Evolutionary conservation across 2,797 vertebrate species (phyloP).

Genomic region (Pitangus sulphuratus): DNA sequence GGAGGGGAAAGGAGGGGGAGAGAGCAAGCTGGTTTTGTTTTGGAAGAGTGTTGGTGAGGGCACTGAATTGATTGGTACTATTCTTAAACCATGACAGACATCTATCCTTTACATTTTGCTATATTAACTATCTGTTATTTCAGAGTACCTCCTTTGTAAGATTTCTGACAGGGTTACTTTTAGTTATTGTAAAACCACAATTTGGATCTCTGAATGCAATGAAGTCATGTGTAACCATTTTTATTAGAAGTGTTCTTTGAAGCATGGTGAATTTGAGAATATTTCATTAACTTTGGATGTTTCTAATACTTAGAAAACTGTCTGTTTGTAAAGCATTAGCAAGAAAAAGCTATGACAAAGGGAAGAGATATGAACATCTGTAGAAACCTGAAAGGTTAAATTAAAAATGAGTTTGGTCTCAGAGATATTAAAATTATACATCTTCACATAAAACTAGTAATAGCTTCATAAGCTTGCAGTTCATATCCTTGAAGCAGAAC

Average conservation of each 20-base stretch:
- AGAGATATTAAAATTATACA: neutral
- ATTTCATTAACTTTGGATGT: neutral
- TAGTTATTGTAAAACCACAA: neutral
- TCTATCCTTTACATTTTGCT: neutral
- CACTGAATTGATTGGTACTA: neutral
- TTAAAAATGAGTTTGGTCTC: neutral
- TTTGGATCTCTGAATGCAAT: neutral
- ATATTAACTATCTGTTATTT: neutral
- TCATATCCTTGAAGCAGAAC: neutral
- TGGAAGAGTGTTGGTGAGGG: neutral
- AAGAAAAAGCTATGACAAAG: neutral
- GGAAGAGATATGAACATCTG: neutral
- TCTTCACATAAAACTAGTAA: neutral
- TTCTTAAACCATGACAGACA: neutral
- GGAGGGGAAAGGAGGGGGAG: neutral
- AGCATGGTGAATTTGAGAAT: neutral
- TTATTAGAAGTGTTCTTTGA: neutral
- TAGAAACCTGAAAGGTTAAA: neutral
- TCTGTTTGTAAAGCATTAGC: neutral
- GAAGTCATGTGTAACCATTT: neutral
- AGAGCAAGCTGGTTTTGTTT: neutral
- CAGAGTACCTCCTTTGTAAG: neutral
- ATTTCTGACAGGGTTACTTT: neutral
- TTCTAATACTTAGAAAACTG: neutral
- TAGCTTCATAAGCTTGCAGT: neutral